Base-by-base conservation (phyloP, 1,140 invertebrate genomes). In the Kradibia gibbosae region DNA sequence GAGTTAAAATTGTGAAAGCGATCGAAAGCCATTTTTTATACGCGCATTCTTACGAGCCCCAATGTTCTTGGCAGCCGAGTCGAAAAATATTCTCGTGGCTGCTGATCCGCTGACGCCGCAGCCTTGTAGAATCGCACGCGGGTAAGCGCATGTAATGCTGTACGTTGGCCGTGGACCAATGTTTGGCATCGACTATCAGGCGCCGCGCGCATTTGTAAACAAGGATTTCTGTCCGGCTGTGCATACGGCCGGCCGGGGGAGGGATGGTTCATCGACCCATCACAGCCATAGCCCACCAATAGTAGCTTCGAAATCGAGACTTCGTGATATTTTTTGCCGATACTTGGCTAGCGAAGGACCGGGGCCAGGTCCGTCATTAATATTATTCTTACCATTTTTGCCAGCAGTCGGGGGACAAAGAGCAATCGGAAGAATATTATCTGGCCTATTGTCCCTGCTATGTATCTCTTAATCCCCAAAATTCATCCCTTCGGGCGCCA, bases 181-280 rank as follows among this genome's bases (percentile, higher is more conserved):
- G 80, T 82, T 82, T 78, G 70, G 62, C 74, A 50, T 50, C 80
- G 80, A 82, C 80, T 82, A 82, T 75, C 80, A 73, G 80, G 80
- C 80, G 80, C 80, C 80, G 50, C 73, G 36, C 62, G 42, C 70
- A 34, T 82, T 75, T 75, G 75, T 77, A 80, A 77, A 76, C 70
- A 82, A 76, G 55, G 76, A 60, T 82, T 80, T 74, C 42, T 53
- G 36, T 42, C 65, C n/a, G n/a, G n/a, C n/a, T n/a, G n/a, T n/a
- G n/a, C n/a, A n/a, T n/a, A n/a, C n/a, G n/a, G n/a, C n/a, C n/a
- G n/a, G n/a, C n/a, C n/a, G n/a, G n/a, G n/a, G n/a, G n/a, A n/a
- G n/a, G 50, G 67, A 78, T 4, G 81, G 83, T 80, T 84, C 83
- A 55, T 82, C 67, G 73, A 78, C 83, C 80, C 73, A 80, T 76